phyloP scores from a whole-genome alignment of 2,797 vertebrate genomes.

The Echiichthys vipera region DNA sequence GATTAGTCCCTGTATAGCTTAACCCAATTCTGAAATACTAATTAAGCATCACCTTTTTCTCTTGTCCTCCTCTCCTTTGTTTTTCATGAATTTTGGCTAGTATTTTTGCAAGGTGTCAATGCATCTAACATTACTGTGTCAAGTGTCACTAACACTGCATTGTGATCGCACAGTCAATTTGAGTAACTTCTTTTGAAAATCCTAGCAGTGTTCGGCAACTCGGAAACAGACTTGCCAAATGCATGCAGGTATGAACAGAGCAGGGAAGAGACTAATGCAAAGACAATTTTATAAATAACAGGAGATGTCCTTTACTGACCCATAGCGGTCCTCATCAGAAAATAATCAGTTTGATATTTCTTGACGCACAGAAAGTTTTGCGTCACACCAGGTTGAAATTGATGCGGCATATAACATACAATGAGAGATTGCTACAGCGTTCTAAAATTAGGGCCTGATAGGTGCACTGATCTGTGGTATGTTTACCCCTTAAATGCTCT shows the following conservation, averaged over 20 bases:
- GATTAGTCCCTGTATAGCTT: neutral
- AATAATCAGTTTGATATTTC: slow-evolving; percentile 18
- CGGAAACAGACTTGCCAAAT: neutral
- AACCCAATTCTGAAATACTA: neutral
- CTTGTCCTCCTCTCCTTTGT: neutral
- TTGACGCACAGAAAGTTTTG: slow-evolving; percentile 19
- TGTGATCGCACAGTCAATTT: neutral
- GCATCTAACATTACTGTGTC: neutral
- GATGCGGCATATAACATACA: slow-evolving; percentile 27
- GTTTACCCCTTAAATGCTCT: slow-evolving; percentile 4
- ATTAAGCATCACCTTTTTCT: neutral
- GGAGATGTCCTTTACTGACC: slow-evolving; percentile 19
- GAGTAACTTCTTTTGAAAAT: neutral
- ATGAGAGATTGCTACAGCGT: slow-evolving; percentile 17
- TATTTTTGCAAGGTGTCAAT: neutral
- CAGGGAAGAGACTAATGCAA: neutral
- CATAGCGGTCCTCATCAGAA: slow-evolving; percentile 1
- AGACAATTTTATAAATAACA: slow-evolving; percentile 19
- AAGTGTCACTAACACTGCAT: neutral
- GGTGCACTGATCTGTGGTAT: slow-evolving; percentile 5
- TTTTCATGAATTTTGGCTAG: neutral
- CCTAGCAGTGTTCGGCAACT: slow-evolving; percentile 6
- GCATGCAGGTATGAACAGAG: neutral
- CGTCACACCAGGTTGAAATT: slow-evolving; percentile 15
- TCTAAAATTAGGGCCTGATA: slow-evolving; percentile 27